Evolutionary conservation across 2,888 invertebrate genomes (phyloP).

Genomic region (Lamproptera curius): DNA sequence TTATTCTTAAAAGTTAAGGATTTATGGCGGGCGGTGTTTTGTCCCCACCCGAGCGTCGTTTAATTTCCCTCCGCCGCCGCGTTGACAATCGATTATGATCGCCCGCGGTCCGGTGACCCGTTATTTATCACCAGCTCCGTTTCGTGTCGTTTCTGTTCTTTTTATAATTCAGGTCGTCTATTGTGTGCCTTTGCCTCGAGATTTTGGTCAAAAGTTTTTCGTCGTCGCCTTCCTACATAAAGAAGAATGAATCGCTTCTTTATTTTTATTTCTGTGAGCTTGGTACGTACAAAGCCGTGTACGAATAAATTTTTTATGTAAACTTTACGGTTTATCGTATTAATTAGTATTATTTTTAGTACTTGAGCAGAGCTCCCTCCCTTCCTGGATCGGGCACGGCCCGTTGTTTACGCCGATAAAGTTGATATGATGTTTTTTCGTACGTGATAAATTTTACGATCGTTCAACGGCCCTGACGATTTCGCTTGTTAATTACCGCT

Average conservation of each 20-base stretch:
- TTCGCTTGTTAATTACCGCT: slow-evolving; percentile 20
- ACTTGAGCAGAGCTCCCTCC: no score
- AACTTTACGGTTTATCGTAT: no score
- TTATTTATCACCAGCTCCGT: slow-evolving; percentile 6
- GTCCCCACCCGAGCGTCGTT: slow-evolving; percentile 66
- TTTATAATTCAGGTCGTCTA: not conserved
- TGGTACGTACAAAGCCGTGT: no score
- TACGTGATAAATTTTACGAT: slow-evolving; percentile 14
- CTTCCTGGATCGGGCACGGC: no score
- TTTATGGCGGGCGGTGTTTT: slow-evolving; percentile 65
- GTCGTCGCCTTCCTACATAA: not conserved
- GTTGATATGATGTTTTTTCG: slow-evolving; percentile 13
- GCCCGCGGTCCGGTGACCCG: slow-evolving; percentile 49
- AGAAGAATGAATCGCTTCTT: no score
- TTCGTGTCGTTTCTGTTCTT: not conserved
- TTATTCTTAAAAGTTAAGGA: slow-evolving; percentile 42
- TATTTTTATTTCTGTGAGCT: no score
- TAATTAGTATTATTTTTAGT: no score
- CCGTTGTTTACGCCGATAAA: slow-evolving; percentile 8
- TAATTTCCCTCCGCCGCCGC: slow-evolving; percentile 64
- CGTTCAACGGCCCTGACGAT: slow-evolving; percentile 8
- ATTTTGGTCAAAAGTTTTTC: not conserved
- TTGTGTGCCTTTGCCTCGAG: not conserved
- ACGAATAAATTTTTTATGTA: no score
- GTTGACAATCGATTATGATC: slow-evolving; percentile 67